Base-by-base conservation (phyloP, 2,888 invertebrate species). In the Aspidiotus destructor region DNA sequence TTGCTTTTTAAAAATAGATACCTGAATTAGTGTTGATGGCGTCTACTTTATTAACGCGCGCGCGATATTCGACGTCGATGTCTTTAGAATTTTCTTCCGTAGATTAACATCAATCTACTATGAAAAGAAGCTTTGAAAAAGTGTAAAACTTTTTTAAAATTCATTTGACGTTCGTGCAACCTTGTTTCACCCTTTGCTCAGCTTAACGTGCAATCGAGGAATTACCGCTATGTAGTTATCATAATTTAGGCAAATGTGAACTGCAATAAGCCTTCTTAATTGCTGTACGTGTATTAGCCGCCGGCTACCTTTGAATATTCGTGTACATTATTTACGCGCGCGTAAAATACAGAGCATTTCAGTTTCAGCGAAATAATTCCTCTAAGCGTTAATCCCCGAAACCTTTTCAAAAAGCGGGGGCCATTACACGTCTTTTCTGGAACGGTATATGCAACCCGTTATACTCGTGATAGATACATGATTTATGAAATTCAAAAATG, bases 231-330 rank as follows among this genome's bases (percentile, higher is more conserved):
- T 28, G 28, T 48, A n/a, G 48, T 48, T 13, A 48, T 48, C 48
- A 48, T 48, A 48, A 48, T n/a, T 48, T 48, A 48, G 48, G 48
- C n/a, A n/a, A 48, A 48, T 48, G 10, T n/a, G n/a, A 48, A 48
- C 48, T 48, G 48, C 48, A 48, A 48, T 48, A 48, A 48, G 48
- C 48, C 48, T 48, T 48, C 48, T 48, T n/a, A 48, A 48, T 48
- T 48, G 48, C n/a, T 48, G 48, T 48, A 48, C n/a, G 48, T 48
- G 48, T 48, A n/a, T 48, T 48, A 11, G 48, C n/a, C 6, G 2
- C 10, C 28, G 28, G 28, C 28, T 48, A 48, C 11, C n/a, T 48
- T n/a, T 48, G n/a, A 48, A 48, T n/a, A 48, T 48, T 48, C 48
- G 48, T 48, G 48, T 48, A n/a, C 48, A 13, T 13, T 48, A 48